A percentile compares a stretch with the other conserved stretches of the same genome.
Conservation (phyloP, 2,888 invertebrate species). For the Protodeltote pygarga region DNA sequence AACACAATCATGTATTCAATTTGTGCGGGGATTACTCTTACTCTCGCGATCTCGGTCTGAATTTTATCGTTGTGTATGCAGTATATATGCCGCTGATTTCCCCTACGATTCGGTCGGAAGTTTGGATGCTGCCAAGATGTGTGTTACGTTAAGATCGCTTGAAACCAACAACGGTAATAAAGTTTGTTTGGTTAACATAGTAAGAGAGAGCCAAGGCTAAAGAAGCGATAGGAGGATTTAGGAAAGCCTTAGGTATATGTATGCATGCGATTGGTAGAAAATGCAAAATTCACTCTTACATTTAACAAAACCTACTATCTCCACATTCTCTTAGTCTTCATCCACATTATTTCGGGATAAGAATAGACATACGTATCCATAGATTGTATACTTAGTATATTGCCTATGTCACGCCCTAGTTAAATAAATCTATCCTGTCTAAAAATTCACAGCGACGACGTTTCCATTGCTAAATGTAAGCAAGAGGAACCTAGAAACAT, state of each 20-base stretch:
- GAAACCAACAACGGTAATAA: constrained; percentile 32
- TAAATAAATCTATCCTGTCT: too few species aligned
- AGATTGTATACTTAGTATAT: too few species aligned
- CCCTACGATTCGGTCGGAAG: constrained; percentile 33
- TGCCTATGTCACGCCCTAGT: too few species aligned
- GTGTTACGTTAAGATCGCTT: constrained; percentile 27
- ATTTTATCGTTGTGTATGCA: constrained; percentile 52
- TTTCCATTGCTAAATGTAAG: too few species aligned
- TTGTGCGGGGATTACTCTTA: constrained; percentile 75
- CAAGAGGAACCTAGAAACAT: too few species aligned
- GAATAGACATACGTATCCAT: too few species aligned
- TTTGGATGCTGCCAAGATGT: constrained; percentile 30
- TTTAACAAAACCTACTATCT: too few species aligned
- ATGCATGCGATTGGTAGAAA: too few species aligned
- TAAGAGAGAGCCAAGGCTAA: constrained; percentile 31
- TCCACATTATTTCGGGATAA: too few species aligned
- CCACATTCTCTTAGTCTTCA: too few species aligned
- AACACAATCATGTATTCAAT: constrained; percentile 79
- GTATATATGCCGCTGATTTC: constrained; percentile 32
- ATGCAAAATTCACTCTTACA: too few species aligned
- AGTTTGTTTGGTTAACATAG: constrained; percentile 37
- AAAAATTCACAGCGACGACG: too few species aligned
- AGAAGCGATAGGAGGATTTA: constrained; percentile 13
- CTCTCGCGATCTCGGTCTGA: constrained; percentile 60
- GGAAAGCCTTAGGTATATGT: constrained; percentile 31